A percentile compares a stretch with the other conserved stretches of the same genome.
Evolutionary conservation across 2,888 invertebrate genomes (phyloP).

Genomic region (Orthosia cruda): DNA sequence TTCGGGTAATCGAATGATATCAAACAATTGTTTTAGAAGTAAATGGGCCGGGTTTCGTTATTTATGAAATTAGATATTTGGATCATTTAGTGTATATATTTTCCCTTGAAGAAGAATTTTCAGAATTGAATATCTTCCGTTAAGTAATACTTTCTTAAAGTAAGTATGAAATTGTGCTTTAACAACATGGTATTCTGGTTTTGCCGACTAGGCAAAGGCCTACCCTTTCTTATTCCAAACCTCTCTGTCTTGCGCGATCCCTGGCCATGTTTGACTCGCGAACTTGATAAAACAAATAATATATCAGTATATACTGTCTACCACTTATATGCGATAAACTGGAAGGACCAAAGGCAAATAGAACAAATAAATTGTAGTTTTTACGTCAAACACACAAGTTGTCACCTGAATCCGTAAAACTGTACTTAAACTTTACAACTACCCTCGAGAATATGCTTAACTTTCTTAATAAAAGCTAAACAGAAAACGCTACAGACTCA

Average conservation of each 20-base stretch:
- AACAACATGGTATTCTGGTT: too few relatives aligned
- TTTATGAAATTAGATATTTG: slow-evolving; percentile 35
- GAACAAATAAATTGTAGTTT: background rate
- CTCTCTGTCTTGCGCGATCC: too few relatives aligned
- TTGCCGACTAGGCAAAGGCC: too few relatives aligned
- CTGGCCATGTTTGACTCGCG: too few relatives aligned
- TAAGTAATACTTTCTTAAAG: too few relatives aligned
- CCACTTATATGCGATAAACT: background rate
- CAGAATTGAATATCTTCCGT: too few relatives aligned
- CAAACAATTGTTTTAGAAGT: slow-evolving; percentile 50
- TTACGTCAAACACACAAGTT: slow-evolving; percentile 1
- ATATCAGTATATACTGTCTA: background rate
- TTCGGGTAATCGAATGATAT: slow-evolving; percentile 43
- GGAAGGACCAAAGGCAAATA: background rate
- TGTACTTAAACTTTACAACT: slow-evolving; percentile 11
- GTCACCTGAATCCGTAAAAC: background rate
- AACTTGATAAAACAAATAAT: too few relatives aligned
- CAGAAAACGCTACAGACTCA: slow-evolving; percentile 8
- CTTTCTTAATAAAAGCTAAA: slow-evolving; percentile 24
- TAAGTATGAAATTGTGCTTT: too few relatives aligned
- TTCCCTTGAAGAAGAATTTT: background rate
- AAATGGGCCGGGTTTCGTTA: slow-evolving; percentile 35
- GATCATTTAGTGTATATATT: slow-evolving; percentile 21
- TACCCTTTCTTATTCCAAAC: too few relatives aligned
- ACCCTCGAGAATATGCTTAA: slow-evolving; percentile 4